Evolutionary conservation across 1,140 invertebrate genomes (phyloP).

Genomic region (Choristoneura fumiferana): DNA sequence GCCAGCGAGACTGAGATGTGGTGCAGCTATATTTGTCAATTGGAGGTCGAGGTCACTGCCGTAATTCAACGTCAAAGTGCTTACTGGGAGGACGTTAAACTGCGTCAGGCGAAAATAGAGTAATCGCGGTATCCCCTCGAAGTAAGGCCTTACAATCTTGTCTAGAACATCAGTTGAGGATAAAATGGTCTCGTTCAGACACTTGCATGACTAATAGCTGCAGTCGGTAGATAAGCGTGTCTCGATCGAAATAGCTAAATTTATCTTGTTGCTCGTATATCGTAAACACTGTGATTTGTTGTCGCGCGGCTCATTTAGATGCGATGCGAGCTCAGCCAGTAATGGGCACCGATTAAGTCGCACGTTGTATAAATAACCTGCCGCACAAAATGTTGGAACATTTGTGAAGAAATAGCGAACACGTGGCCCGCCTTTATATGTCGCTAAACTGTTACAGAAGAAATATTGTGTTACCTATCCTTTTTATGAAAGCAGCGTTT

Average conservation of each 20-base stretch:
- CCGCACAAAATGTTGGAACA: conserved; percentile 23
- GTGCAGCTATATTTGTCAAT: conserved; percentile 6
- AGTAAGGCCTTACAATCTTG: neutral
- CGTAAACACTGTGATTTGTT: conserved; percentile 22
- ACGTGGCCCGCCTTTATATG: conserved; percentile 20
- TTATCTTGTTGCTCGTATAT: neutral
- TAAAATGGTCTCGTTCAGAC: conserved; percentile 10
- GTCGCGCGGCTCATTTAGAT: conserved; percentile 29
- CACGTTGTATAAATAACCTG: conserved; percentile 34
- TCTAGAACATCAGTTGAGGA: neutral
- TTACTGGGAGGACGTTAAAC: neutral
- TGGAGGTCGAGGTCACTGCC: conserved; percentile 10
- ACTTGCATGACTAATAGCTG: conserved; percentile 5
- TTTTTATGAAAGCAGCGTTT: too few relatives aligned
- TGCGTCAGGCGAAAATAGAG: conserved; percentile 3
- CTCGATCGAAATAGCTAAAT: conserved; percentile 5
- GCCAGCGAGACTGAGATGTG: neutral
- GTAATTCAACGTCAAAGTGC: conserved; percentile 7
- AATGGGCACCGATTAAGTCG: conserved; percentile 36
- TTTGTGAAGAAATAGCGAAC: conserved; percentile 34
- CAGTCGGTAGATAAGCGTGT: neutral
- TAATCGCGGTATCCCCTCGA: neutral
- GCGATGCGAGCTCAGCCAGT: conserved; percentile 28
- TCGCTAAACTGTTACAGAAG: neutral
- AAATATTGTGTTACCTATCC: neutral